Conservation (phyloP, 2,797 vertebrate genomes). For the Malacoctenus gilli region DNA sequence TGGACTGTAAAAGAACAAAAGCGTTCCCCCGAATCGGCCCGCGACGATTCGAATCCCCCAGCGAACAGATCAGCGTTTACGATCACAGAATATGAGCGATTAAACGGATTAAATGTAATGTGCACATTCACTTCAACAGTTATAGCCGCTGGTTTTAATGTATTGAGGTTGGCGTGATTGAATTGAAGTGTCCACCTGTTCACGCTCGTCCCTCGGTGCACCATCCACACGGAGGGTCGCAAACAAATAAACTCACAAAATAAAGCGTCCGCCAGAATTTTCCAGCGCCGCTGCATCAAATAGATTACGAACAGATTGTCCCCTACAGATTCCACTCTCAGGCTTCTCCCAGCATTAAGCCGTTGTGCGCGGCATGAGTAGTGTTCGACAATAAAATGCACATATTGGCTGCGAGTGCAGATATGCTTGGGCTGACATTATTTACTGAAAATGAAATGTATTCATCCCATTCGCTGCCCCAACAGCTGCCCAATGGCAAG, state of each 20-base stretch:
- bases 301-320: not conserved
- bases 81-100: not conserved
- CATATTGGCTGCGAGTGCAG: not conserved
- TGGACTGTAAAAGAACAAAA: no score
- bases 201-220: not conserved
- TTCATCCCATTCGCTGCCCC: conserved; percentile 1
- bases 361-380: not conserved
- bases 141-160: not conserved
- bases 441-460: conserved; percentile 9
- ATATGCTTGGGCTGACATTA: conserved; percentile 1
- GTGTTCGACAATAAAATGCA: conserved; percentile 6
- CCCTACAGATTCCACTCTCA: not conserved
- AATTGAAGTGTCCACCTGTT: conserved; percentile 3
- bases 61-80: not conserved
- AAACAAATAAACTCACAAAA: not conserved
- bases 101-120: not conserved
- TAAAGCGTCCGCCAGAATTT: not conserved
- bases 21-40: not conserved
- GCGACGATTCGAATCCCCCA: not conserved
- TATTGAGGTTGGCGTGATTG: not conserved
- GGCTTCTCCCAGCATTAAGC: not conserved
- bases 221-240: not conserved
- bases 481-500: conserved; percentile 5
- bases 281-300: not conserved
- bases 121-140: not conserved